Conservation (phyloP, 2,888 invertebrate species). For the Metopia argyrocephala region DNA sequence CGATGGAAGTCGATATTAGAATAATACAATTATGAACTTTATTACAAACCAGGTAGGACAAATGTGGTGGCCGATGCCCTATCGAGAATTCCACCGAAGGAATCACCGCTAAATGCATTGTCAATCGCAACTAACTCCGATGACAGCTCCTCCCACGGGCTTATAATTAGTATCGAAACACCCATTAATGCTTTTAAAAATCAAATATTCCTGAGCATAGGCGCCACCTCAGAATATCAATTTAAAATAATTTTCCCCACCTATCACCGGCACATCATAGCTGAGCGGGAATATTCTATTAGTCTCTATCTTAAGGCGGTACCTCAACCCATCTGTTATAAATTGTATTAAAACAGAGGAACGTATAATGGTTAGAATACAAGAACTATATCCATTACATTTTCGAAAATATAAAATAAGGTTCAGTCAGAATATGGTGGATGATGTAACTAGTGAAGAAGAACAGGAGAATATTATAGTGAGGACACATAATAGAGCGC, state of each 20-base stretch:
- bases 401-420: slow-evolving; percentile 12
- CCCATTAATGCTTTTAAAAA: slow-evolving; percentile 22
- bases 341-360: slow-evolving; percentile 8
- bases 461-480: slow-evolving; percentile 28
- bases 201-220: slow-evolving; percentile 29
- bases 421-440: neutral
- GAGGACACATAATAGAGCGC: slow-evolving; percentile 24
- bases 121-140: slow-evolving; percentile 10
- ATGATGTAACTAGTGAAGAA: neutral
- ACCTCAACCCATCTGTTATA: neutral
- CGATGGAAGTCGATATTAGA: slow-evolving; percentile 43
- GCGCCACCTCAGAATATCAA: neutral
- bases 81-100: slow-evolving; percentile 31
- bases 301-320: neutral
- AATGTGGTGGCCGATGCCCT: slow-evolving; percentile 49
- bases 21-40: slow-evolving; percentile 40
- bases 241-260: slow-evolving; percentile 9
- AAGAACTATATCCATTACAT: slow-evolving; percentile 16
- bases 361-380: slow-evolving; percentile 27
- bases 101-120: neutral
- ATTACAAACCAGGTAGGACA: slow-evolving; percentile 4
- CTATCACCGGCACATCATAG: slow-evolving; percentile 5
- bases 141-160: neutral
- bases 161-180: neutral
- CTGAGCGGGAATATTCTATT: neutral